Evolutionary conservation across 2,113 vertebrate species (phyloP).

Genomic region (Odobenus rosmarus): DNA sequence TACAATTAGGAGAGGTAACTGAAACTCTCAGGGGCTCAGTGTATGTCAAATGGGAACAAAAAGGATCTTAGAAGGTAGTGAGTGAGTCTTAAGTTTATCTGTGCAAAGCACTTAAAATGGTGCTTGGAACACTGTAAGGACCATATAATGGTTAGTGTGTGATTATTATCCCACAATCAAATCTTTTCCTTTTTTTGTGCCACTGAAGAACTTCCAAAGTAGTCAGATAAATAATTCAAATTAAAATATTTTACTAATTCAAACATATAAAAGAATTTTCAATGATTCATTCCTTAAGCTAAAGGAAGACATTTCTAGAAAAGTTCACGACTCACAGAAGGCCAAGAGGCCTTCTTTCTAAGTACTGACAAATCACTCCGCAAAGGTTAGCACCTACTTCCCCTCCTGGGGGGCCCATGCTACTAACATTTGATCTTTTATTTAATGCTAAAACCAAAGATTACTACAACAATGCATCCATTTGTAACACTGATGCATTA

Average conservation of each 20-base stretch:
- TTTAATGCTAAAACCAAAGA: not conserved
- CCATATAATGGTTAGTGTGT: not conserved
- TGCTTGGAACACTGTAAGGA: not conserved
- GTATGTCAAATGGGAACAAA: not conserved
- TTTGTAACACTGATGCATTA: not conserved
- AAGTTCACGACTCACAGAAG: not conserved
- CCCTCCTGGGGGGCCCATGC: rapidly evolving
- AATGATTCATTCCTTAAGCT: not conserved
- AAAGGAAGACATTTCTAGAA: not conserved
- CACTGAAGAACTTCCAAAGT: not conserved
- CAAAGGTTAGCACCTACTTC: not conserved
- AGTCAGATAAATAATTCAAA: not conserved
- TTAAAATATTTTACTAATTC: not conserved
- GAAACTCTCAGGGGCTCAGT: not conserved
- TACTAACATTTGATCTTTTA: not conserved
- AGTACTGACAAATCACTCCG: not conserved
- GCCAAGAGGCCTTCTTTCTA: not conserved
- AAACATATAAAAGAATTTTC: not conserved
- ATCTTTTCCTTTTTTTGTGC: not conserved
- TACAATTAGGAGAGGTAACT: not conserved
- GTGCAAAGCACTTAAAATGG: not conserved
- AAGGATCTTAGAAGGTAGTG: not conserved
- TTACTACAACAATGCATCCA: not conserved
- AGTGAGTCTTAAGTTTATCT: not conserved
- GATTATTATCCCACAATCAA: not conserved